These are phyloP conservation scores for Podarcis lilfordi DNA, from an alignment of 2,797 vertebrate species.

Conservation along the genomic window DNA sequence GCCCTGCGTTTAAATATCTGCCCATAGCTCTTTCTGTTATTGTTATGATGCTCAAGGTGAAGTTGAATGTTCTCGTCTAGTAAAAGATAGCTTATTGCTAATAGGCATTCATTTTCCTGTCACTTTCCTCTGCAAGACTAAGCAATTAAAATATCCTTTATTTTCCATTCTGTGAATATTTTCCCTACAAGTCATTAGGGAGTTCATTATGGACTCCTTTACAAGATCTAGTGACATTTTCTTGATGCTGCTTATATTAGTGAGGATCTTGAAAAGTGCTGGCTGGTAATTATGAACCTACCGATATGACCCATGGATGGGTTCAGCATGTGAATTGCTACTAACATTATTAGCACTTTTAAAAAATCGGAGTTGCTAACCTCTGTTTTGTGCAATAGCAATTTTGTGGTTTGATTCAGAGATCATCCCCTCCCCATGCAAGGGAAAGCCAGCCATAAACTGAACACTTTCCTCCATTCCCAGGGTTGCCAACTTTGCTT, in stretches of 20 bases:
- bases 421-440: not conserved
- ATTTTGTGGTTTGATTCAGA: not conserved
- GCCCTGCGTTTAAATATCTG: not conserved
- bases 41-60: not conserved
- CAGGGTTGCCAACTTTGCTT: not conserved
- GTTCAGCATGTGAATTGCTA: not conserved
- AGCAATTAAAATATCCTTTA: constrained; percentile 7
- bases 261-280: not conserved
- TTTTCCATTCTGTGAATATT: constrained; percentile 9
- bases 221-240: constrained; percentile 4
- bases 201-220: constrained; percentile 14
- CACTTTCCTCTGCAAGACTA: constrained; percentile 13
- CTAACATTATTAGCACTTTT: not conserved
- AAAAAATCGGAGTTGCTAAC: not conserved
- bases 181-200: constrained; percentile 1
- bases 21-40: not conserved
- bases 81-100: not conserved
- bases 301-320: not conserved
- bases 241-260: not conserved
- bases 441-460: not conserved
- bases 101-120: constrained; percentile 22
- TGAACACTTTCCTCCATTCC: not conserved
- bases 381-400: not conserved
- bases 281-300: constrained; percentile 7
- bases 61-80: not conserved